These are phyloP conservation scores for Erythrolamprus reginae DNA, from an alignment of 2,113 vertebrate species.

Conservation along the genomic window DNA sequence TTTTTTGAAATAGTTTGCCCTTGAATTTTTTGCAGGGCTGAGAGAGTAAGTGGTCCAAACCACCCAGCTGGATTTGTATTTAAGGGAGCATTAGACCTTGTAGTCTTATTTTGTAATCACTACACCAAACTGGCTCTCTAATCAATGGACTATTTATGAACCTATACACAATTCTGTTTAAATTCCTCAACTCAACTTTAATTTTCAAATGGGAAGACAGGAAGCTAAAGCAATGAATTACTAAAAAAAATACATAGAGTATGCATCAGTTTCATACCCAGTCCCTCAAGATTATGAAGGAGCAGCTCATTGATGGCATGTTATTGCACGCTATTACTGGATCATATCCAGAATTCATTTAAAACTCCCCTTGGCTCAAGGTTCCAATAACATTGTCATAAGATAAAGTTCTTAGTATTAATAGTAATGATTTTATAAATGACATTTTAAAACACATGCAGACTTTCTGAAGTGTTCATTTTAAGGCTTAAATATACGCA, in stretches of 20 bases:
- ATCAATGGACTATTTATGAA: background rate
- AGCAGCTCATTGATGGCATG: constrained; percentile 7
- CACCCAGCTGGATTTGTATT: background rate
- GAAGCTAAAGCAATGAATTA: constrained; percentile 2
- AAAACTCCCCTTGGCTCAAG: constrained; percentile 9
- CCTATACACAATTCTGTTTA: background rate
- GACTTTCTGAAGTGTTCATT: background rate
- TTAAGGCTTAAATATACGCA: background rate
- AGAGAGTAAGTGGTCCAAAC: background rate
- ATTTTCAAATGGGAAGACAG: constrained; percentile 20
- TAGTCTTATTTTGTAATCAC: background rate
- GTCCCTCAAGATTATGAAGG: background rate
- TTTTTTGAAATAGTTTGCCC: background rate
- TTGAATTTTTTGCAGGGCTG: background rate
- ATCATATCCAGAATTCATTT: constrained; percentile 16
- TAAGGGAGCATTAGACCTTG: background rate
- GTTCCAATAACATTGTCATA: background rate
- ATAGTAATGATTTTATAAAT: constrained; percentile 15
- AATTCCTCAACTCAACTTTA: constrained; percentile 23
- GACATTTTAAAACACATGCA: constrained; percentile 1
- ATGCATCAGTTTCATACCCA: background rate
- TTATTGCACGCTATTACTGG: background rate
- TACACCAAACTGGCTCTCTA: background rate
- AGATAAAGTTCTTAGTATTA: constrained; percentile 19
- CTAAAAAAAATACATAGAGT: background rate